Base-by-base conservation (phyloP, 2,888 invertebrate genomes). In the Drosophila macrothrix region DNA sequence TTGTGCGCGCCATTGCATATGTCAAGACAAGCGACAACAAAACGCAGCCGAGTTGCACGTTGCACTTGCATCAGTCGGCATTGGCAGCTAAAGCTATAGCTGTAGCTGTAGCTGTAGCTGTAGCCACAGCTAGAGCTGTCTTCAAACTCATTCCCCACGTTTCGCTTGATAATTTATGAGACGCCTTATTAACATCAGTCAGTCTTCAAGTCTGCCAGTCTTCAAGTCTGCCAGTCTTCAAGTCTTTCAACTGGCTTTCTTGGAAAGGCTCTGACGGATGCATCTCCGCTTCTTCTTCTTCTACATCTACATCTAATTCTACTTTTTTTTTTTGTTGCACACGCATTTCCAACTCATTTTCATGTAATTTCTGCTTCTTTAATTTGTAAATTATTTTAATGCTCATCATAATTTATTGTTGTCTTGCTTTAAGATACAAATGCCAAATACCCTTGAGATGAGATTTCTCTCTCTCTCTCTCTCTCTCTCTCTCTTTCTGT, bases 301-400 rank as follows among this genome's bases (percentile, higher is more conserved):
- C 3, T 19, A 5, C 12, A 14, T 16, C 25, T n/a, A n/a, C n/a
- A 12, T n/a, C 69, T 67, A 69, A 68, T 73, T 73, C 61, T 31
- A 14, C 14, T 14, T 35, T n/a, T 19, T 46, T 46, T 46, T 46
- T 16, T 52, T 33, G 16, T 28, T n/a, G 31, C 53, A 55, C 50
- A 43, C 65, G 55, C 60, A 68, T 80, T 76, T 66, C 49, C 55
- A 68, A 68, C 80, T 82, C 71, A 87, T 87, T 89, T 87, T 85
- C 73, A 84, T 84, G 86, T 88, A 83, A 81, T 86, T 90, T 86
- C 82, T 78, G 78, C 73, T 72, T 70, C 61, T 90, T 84, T 88
- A 92, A 92, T 92, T 91, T 91, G 84, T 92, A 88, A 88, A 91
- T 90, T 87, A 92, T 88, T 92, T 88, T 82, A 88, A 90, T 85